These are phyloP conservation scores for Crypturellus tataupa DNA, from an alignment of 2,797 vertebrate genomes.

Conservation along the genomic window DNA sequence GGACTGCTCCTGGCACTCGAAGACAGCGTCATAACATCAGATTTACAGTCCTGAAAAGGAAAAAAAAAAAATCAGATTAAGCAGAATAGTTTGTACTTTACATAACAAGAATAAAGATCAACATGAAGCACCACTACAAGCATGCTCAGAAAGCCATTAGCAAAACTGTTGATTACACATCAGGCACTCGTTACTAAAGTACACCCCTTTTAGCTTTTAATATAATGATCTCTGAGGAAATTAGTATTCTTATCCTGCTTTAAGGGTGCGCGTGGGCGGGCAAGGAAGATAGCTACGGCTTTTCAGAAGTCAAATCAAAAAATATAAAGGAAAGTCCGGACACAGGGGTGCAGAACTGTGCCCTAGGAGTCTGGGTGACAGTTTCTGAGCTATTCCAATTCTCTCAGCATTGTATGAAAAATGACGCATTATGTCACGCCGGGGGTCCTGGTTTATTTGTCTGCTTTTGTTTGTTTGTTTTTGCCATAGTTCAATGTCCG, in stretches of 20 bases:
- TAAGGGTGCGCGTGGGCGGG: not conserved
- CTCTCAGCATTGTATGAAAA: not conserved
- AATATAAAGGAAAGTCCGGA: not conserved
- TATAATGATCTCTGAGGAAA: not conserved
- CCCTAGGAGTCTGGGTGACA: not conserved
- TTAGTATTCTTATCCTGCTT: not conserved
- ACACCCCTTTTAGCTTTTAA: not conserved
- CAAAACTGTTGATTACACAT: not conserved
- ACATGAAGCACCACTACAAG: not conserved
- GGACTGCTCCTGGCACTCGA: conserved; percentile 37
- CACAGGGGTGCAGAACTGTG: no score
- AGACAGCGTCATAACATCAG: conserved; percentile 26
- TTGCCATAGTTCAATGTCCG: not conserved
- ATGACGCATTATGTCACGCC: fast-evolving
- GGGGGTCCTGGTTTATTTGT: not conserved
- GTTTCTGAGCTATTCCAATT: not conserved
- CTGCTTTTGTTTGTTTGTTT: no score
- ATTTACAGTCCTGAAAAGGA: conserved; percentile 50
- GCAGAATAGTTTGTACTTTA: not conserved
- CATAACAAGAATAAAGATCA: not conserved
- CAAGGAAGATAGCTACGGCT: not conserved
- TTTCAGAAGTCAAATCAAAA: not conserved
- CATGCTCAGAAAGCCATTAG: not conserved
- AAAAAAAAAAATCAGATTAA: not conserved
- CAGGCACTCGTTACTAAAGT: not conserved